Conservation (phyloP, 1,140 invertebrate species). For the Scaptomyza montana region DNA sequence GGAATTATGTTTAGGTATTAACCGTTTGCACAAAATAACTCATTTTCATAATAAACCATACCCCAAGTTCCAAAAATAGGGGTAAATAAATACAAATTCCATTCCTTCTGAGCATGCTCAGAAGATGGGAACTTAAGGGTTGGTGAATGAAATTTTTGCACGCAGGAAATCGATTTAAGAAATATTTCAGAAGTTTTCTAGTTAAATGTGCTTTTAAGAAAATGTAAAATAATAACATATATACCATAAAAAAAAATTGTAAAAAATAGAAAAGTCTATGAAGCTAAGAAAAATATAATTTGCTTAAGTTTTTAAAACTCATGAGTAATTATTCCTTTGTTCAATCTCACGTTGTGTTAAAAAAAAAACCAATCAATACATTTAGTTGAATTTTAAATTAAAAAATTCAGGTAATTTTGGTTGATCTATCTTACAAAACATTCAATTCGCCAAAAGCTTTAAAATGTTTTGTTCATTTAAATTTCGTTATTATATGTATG, state of each 20-base stretch:
- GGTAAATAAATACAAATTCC: constrained; percentile 26
- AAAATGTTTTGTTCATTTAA: neutral
- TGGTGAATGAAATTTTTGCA: constrained; percentile 16
- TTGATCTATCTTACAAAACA: neutral
- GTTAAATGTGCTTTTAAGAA: constrained; percentile 29
- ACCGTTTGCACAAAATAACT: neutral
- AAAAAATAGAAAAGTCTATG: constrained; percentile 1
- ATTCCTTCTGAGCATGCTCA: constrained; percentile 31
- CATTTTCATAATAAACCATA: constrained; percentile 3
- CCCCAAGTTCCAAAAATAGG: constrained; percentile 18
- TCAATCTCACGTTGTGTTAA: neutral
- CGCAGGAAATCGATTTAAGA: constrained; percentile 38
- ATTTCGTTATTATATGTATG: neutral
- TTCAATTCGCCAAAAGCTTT: neutral
- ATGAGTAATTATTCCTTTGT: neutral
- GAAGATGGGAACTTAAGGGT: constrained; percentile 2
- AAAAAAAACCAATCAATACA: constrained; percentile 7
- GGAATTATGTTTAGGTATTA: neutral
- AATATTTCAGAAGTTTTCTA: constrained; percentile 32
- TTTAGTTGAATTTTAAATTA: constrained; percentile 1
- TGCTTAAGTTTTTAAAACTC: neutral
- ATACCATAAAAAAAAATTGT: neutral
- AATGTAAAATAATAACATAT: constrained; percentile 16
- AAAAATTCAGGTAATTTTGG: constrained; percentile 9
- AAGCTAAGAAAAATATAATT: neutral